A percentile compares a stretch with the other conserved stretches of the same genome.
phyloP scores from a whole-genome alignment of 2,888 invertebrate species.

The Elysia crispata region DNA sequence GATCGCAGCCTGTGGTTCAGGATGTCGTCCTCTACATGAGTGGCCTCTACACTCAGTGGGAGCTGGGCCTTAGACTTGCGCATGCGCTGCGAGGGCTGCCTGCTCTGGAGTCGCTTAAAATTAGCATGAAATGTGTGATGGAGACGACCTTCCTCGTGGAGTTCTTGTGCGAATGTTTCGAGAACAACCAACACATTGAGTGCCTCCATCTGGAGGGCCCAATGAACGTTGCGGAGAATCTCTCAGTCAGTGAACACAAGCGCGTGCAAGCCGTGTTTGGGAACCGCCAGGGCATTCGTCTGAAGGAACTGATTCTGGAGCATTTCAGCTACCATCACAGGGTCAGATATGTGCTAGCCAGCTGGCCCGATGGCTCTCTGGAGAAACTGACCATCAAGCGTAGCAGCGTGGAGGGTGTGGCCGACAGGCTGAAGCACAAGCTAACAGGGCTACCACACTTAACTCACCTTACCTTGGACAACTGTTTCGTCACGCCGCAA shows the following conservation, averaged over 20 bases:
- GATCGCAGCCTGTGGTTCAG: slow-evolving; percentile 34
- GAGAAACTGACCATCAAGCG: slow-evolving; percentile 48
- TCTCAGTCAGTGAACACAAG: slow-evolving; percentile 48
- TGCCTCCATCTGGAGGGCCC: slow-evolving; percentile 53
- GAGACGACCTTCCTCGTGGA: slow-evolving; percentile 54
- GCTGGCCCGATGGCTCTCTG: slow-evolving; percentile 51
- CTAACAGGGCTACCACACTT: slow-evolving; percentile 41
- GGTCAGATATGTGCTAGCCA: slow-evolving; percentile 50
- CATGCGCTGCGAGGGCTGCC: slow-evolving; percentile 49
- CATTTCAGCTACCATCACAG: slow-evolving; percentile 56
- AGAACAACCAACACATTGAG: slow-evolving; percentile 47
- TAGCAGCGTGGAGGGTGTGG: slow-evolving; percentile 51
- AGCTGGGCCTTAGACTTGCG: slow-evolving; percentile 50
- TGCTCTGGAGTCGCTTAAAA: slow-evolving; percentile 45
- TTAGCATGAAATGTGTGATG: slow-evolving; percentile 52
- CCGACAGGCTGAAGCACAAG: slow-evolving; percentile 47
- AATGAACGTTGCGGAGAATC: slow-evolving; percentile 55
- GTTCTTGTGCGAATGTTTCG: slow-evolving; percentile 54
- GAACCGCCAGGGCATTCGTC: slow-evolving; percentile 19
- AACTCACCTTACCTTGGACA: slow-evolving; percentile 49
- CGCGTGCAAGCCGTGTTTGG: slow-evolving; percentile 47
- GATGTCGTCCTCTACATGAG: slow-evolving; percentile 53
- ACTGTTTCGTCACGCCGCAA: slow-evolving; percentile 50
- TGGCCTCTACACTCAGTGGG: slow-evolving; percentile 49
- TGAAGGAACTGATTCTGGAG: slow-evolving; percentile 52